A percentile compares a stretch with the other conserved stretches of the same genome.
These are phyloP conservation scores for Drosophila quasianomalipes DNA, from an alignment of 2,888 invertebrate species.

Conservation along the genomic window DNA sequence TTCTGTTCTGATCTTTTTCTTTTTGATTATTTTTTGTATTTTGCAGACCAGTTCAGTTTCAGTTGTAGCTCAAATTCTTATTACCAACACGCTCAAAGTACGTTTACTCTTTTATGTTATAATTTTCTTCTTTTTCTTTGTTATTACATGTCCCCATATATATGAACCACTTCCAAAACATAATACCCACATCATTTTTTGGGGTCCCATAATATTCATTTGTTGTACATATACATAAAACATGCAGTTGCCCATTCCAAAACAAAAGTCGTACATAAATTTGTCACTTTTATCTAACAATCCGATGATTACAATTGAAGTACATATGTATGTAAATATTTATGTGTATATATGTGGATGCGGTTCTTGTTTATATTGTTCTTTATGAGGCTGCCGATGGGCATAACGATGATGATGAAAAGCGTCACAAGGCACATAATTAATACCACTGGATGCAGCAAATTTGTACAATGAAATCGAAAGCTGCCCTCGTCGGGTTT, in stretches of 20 bases:
- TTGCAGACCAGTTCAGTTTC: conserved; percentile 72
- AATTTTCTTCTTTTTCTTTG: conserved; percentile 10
- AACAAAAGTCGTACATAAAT: conserved; percentile 39
- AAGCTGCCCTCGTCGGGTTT: conserved; percentile 22
- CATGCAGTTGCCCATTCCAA: conserved; percentile 8
- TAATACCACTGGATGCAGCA: conserved; percentile 53
- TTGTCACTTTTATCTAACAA: conserved; percentile 61
- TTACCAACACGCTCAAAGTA: conserved; percentile 76
- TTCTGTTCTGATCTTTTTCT: conserved; percentile 35
- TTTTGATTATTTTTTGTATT: conserved; percentile 52
- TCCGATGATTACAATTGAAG: conserved; percentile 47
- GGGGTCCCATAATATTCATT: conserved; percentile 43
- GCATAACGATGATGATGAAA: conserved; percentile 32
- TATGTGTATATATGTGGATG: background rate
- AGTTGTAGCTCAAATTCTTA: conserved; percentile 79
- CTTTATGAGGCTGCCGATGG: conserved; percentile 49
- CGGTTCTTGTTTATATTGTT: conserved; percentile 20
- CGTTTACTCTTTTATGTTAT: conserved; percentile 53
- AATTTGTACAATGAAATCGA: conserved; percentile 37
- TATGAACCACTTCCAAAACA: conserved; percentile 35
- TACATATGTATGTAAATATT: background rate
- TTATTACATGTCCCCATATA: conserved; percentile 19
- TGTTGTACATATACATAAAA: conserved; percentile 32
- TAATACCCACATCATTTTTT: conserved; percentile 36
- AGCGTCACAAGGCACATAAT: conserved; percentile 43